These are phyloP conservation scores for Lacerta viridis DNA, from an alignment of 2,797 vertebrate species.

Conservation along the genomic window DNA sequence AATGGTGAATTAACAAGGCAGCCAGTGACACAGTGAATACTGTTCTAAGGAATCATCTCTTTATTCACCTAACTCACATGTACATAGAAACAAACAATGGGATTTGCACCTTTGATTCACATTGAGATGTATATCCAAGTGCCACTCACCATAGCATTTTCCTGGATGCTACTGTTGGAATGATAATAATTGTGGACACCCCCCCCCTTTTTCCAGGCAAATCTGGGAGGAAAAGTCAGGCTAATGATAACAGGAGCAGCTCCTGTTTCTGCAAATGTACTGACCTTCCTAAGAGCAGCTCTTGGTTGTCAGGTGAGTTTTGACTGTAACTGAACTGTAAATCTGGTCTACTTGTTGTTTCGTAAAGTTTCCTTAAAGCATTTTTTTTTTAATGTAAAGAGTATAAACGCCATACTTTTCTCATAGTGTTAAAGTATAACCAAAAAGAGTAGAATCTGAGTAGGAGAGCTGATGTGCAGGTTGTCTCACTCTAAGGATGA, in stretches of 20 bases:
- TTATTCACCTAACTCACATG: background rate
- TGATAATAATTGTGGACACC: slow-evolving; percentile 2
- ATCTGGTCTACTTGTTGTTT: background rate
- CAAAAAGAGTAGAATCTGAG: background rate
- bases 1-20: background rate
- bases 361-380: background rate
- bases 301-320: slow-evolving; percentile 95
- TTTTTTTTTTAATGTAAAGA: background rate
- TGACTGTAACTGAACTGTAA: background rate
- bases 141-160: background rate
- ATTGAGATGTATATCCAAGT: background rate
- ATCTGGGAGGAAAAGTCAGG: slow-evolving; percentile 91
- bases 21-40: background rate
- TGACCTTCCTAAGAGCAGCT: slow-evolving; percentile 93
- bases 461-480: no score
- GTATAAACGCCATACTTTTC: background rate
- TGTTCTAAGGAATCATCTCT: background rate
- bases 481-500: background rate
- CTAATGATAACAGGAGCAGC: slow-evolving; percentile 96
- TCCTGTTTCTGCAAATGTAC: slow-evolving; percentile 92
- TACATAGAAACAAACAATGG: background rate
- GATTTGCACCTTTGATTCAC: background rate
- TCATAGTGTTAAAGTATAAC: background rate
- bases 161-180: background rate
- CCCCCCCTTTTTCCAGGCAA: slow-evolving; percentile 82